Base-by-base conservation (phyloP, 2,113 vertebrate species). In the Eurystomus gularis region DNA sequence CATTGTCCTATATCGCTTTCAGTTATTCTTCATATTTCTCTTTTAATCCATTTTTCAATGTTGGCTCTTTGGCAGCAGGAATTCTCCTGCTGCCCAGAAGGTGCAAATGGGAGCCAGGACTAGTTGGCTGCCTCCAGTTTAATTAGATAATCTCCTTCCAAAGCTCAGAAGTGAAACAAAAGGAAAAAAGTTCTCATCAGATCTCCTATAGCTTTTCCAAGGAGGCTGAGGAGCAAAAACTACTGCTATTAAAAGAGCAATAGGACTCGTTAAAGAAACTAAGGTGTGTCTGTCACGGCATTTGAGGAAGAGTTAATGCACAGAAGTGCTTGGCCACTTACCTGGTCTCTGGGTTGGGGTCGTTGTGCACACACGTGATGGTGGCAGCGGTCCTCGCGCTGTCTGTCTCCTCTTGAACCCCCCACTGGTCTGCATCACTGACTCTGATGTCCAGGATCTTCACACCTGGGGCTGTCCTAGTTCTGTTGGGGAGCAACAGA, bases 381-480 rank as follows among this genome's bases (percentile, higher is more conserved):
- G 96, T 96, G 48, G 98, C 98, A 0, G 95, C 71, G 18, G 49
- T 97, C 9, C 98, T 94, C 21, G 98, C 98, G 1, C 98, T 98
- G 57, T 98, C 98, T 2, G 99, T 98, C 86, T 99, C 99, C 91
- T 99, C 99, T 97, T 99, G 99, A 92, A 99, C 98, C 4, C 99
- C 98, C 99, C 99, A 99, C 54, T 98, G 98, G 29, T 98, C 98
- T 2, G 98, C 97, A 24, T 98, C 98, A 25, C 98, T 99, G 48
- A 99, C 98, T 58, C 99, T 98, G 97, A 99, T 98, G 4, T 98
- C 97, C 35, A 94, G 65, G 65, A 99, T 99, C 97, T 94, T 98
- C 98, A 99, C 98, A 1, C 99, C 99, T 0, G 99, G 96, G 4
- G 98, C 98, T 4, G 99, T 99, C 98, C 98, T 98, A 86, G 99